Base-by-base conservation (phyloP, 2,888 invertebrate genomes). In the Erebia aethiops region DNA sequence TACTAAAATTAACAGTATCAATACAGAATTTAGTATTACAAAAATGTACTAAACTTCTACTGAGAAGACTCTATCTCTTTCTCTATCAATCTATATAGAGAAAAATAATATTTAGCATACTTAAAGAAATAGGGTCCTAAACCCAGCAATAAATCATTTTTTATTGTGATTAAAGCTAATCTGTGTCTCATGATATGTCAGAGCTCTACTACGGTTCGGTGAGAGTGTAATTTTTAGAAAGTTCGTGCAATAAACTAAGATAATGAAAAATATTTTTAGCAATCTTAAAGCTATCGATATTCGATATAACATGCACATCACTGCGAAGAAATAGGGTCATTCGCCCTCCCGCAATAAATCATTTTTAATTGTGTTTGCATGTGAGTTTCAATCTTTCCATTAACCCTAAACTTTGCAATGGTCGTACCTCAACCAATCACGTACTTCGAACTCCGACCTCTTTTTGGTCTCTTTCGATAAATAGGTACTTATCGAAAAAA, bases 141-240 rank as follows among this genome's bases (percentile, higher is more conserved):
- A 86, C 92, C 92, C 86, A 86, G 79, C 84, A 82, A 88, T 89
- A 90, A 91, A 88, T 91, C 90, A 91, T 91, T 92, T 92, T 92
- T 92, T 92, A 92, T 92, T 92, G 82, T 91, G 86, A 26, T 26
- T 2, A 26, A 26, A 26, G 26, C 26, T 3, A 3, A 26, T 3
- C 21, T 26, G 35, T 35, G 7, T 5, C 7, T 35, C 35, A 35
- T 35, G 35, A 35, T 35, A 35, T 35, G 26, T 26, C 26, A 26
- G 26, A 26, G 26, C 26, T 26, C 26, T 26, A 26, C 26, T 4
- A 3, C 26, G 26, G 2, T 2, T 26, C 3, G 2, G 26, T 3
- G 26, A 26, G 3, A 21, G 21, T 21, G 21, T 26, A 26, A 1
- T 26, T 7, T 35, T 35, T 0, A 35, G 35, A 35, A 35, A 35